These are phyloP conservation scores for Diorhabda carinulata DNA, from an alignment of 1,140 invertebrate species.

Conservation along the genomic window DNA sequence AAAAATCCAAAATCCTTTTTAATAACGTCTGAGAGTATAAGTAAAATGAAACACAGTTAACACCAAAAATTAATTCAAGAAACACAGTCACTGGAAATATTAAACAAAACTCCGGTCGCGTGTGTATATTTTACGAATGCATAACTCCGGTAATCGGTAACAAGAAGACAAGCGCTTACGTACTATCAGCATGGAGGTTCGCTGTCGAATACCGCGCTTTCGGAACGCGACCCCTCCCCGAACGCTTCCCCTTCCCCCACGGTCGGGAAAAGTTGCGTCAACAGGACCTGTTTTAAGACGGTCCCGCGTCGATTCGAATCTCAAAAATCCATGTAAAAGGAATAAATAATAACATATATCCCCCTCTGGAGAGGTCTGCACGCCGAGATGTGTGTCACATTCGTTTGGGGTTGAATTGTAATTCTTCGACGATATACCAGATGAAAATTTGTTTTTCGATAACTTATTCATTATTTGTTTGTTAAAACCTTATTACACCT, in stretches of 20 bases:
- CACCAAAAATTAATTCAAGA: slow-evolving; percentile 4
- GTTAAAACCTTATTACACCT: too few species aligned
- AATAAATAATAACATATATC: slow-evolving; percentile 44
- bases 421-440: background rate
- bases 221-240: slow-evolving; percentile 37
- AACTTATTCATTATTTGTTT: too few species aligned
- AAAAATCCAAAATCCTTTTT: slow-evolving; percentile 18
- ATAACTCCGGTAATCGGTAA: slow-evolving; percentile 24
- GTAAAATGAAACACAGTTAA: background rate
- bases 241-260: slow-evolving; percentile 25
- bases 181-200: slow-evolving; percentile 24
- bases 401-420: slow-evolving; percentile 13
- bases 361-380: slow-evolving; percentile 11
- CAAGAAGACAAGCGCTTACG: slow-evolving; percentile 25
- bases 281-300: slow-evolving; percentile 28
- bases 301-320: slow-evolving; percentile 49
- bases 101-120: slow-evolving; percentile 10
- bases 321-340: slow-evolving; percentile 50
- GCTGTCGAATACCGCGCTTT: slow-evolving; percentile 32
- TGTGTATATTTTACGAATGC: slow-evolving; percentile 2
- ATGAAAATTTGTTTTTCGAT: too few species aligned
- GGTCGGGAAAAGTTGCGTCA: slow-evolving; percentile 39
- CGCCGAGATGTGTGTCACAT: slow-evolving; percentile 13
- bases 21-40: background rate
- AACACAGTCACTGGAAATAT: slow-evolving; percentile 13